phyloP scores from a whole-genome alignment of 2,888 invertebrate species.

The Phaedon cochleariae region DNA sequence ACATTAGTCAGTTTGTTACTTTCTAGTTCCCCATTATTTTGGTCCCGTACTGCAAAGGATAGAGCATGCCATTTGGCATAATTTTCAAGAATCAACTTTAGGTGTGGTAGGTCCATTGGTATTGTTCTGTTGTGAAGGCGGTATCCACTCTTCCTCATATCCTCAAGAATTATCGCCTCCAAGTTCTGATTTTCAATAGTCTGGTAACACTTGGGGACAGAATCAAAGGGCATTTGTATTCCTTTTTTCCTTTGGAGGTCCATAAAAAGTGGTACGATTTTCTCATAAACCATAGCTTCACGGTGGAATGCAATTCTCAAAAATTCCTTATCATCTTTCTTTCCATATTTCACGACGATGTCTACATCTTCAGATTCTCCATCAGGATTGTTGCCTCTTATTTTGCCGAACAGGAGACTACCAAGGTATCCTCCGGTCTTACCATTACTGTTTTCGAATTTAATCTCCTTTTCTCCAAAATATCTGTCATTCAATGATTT shows the following conservation, averaged over 20 bases:
- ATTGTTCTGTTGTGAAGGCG: slow-evolving; percentile 25
- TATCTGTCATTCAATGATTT: not conserved
- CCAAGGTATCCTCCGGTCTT: slow-evolving; percentile 5
- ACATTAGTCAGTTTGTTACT: slow-evolving; percentile 4
- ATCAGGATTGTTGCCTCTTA: not conserved
- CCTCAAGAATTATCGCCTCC: slow-evolving; percentile 30
- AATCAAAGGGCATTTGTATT: slow-evolving; percentile 20
- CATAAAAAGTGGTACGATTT: slow-evolving; percentile 28
- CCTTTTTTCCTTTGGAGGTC: slow-evolving; percentile 29
- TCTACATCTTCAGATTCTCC: not conserved
- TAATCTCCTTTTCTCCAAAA: not conserved
- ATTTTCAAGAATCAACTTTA: slow-evolving; percentile 26
- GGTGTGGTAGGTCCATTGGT: slow-evolving; percentile 32
- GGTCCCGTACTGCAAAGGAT: slow-evolving; percentile 35
- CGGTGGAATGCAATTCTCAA: slow-evolving; percentile 9
- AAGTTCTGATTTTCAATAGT: not conserved
- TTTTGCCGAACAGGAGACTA: not conserved
- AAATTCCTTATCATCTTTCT: slow-evolving; percentile 16
- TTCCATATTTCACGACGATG: slow-evolving; percentile 8
- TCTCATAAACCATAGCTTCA: slow-evolving; percentile 20
- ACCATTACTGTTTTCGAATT: not conserved
- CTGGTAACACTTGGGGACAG: slow-evolving; percentile 7
- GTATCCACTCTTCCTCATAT: slow-evolving; percentile 33
- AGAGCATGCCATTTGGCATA: slow-evolving; percentile 41
- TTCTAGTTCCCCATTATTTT: slow-evolving; percentile 24